Base-by-base conservation (phyloP, 2,113 vertebrate species). In the Eublepharis macularius region DNA sequence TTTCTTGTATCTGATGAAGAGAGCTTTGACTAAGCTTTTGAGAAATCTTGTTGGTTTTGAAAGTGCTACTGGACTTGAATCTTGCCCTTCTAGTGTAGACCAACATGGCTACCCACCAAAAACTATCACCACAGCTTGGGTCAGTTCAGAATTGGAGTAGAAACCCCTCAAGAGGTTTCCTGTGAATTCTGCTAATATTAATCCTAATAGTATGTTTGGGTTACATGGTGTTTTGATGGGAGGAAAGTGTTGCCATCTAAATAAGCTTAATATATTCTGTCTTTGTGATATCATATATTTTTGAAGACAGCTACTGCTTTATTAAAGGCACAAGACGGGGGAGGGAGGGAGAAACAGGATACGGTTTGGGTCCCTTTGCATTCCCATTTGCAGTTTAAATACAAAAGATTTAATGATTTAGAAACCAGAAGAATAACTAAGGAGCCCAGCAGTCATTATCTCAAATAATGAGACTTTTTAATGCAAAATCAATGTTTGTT, bases 401-500 rank as follows among this genome's bases (percentile, higher is more conserved):
- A 79, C 75, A 93, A 89, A 45, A 81, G 87, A 91, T 96, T 93
- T 92, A 94, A 96, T 95, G 95, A 97, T 96, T 96, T 96, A 97
- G 95, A 95, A 95, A 96, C 92, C 93, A 94, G 93, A 96, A 96
- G 84, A 95, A 96, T 94, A 96, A 96, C 94, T 95, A 95, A 96
- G 94, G 92, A 96, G 94, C 89, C 92, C 91, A 95, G 88, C 94
- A 95, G 93, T 96, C 94, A 96, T 97, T 97, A 97, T 95, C 95
- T 95, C 94, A 94, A 96, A 96, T 96, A 97, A 97, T 96, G 95
- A 97, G 95, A 95, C 94, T 94, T 97, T 96, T 96, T 93, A 96
- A 96, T 96, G 95, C 93, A 97, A 97, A 97, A 97, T 97, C 96
- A 96, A 96, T 96, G 91, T 95, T 95, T 95, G 94, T 95, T 96